Evolutionary conservation across 2,797 vertebrate genomes (phyloP).

Genomic region (Cryptoblepharus egeriae): DNA sequence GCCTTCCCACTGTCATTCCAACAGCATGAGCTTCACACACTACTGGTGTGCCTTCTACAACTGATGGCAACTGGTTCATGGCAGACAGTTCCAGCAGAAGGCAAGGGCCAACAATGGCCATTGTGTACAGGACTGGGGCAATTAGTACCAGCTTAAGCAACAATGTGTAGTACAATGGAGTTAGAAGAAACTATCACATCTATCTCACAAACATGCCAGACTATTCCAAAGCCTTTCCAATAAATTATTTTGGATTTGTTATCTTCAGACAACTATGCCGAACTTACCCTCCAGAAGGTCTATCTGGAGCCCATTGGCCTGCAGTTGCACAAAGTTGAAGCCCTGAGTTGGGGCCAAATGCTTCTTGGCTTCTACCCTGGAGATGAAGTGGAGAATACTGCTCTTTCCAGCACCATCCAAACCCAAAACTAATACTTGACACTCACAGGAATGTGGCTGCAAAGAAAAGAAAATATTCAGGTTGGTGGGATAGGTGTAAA

Average conservation of each 20-base stretch:
- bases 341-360: conserved; percentile 84
- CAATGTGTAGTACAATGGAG: rapidly evolving
- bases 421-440: conserved; percentile 89
- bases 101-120: no score
- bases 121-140: no score
- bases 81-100: no score
- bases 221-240: neutral
- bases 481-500: neutral
- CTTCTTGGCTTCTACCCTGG: conserved; percentile 72
- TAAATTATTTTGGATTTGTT: neutral
- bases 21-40: no score
- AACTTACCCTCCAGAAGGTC: conserved; percentile 93
- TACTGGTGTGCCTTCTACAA: no score
- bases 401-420: conserved; percentile 92
- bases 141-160: no score
- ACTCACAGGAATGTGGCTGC: conserved; percentile 76
- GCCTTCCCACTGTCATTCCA: no score
- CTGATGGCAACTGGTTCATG: no score
- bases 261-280: neutral
- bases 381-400: conserved; percentile 87
- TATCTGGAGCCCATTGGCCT: conserved; percentile 80
- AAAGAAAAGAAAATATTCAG: neutral
- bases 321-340: conserved; percentile 89
- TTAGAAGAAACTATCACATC: rapidly evolving
- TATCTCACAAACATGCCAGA: neutral